Conservation (phyloP, 2,113 vertebrate species). For the Chloropsis cyanopogon region DNA sequence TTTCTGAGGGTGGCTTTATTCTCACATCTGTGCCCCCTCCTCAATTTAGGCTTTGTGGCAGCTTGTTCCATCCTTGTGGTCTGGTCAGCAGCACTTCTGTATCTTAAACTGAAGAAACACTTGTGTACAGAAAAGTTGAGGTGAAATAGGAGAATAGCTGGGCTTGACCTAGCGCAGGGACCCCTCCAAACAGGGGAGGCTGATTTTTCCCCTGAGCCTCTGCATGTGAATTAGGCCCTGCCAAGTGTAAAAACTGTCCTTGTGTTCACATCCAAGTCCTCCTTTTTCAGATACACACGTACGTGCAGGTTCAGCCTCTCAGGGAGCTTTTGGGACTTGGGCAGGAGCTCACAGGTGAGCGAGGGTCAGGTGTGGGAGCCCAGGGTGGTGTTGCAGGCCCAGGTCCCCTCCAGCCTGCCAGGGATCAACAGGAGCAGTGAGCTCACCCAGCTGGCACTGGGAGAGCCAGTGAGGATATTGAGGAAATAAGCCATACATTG, state of each 20-base stretch:
- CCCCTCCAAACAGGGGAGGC: rapidly evolving
- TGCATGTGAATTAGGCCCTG: neutral
- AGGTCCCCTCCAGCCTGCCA: neutral
- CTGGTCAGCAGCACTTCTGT: neutral
- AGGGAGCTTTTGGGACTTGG: neutral
- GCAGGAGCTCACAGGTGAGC: rapidly evolving
- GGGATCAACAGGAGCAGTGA: neutral
- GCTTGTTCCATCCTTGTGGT: neutral
- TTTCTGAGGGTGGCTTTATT: neutral
- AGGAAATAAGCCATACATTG: rapidly evolving
- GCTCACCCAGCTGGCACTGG: neutral
- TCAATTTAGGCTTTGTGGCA: neutral
- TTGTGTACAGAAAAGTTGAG: neutral
- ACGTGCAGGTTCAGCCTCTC: rapidly evolving
- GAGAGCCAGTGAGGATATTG: neutral
- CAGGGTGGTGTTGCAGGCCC: neutral
- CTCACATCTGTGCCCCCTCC: neutral
- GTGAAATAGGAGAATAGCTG: neutral
- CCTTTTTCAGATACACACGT: rapidly evolving
- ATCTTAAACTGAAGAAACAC: neutral
- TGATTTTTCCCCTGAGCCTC: neutral
- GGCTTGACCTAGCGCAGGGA: neutral
- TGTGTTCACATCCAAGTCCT: neutral
- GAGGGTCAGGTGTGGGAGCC: neutral
- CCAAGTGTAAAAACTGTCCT: neutral